These are phyloP conservation scores for Nasalis larvatus DNA, from an alignment of 2,113 vertebrate genomes.

Conservation along the genomic window DNA sequence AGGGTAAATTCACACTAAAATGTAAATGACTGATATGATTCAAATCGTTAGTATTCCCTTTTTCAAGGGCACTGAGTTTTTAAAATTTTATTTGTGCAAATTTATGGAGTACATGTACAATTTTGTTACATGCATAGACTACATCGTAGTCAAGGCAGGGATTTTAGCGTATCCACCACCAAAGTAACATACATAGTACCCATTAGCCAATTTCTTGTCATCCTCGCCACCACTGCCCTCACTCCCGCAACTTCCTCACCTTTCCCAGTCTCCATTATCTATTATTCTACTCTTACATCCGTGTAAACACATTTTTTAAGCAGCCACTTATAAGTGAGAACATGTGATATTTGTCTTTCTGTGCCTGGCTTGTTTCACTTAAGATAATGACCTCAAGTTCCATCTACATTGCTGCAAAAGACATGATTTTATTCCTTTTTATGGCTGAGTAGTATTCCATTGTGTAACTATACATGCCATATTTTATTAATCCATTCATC, in stretches of 20 bases:
- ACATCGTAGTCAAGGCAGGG: too few species aligned
- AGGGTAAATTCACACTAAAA: neutral
- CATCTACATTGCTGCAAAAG: too few species aligned
- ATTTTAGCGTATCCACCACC: neutral
- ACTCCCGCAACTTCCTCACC: neutral
- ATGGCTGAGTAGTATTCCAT: too few species aligned
- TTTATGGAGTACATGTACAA: neutral
- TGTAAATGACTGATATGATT: neutral
- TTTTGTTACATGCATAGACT: neutral
- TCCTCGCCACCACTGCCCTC: neutral
- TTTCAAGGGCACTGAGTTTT: neutral
- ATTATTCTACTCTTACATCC: neutral
- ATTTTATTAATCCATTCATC: neutral
- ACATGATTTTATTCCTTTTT: too few species aligned
- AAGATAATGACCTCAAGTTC: neutral
- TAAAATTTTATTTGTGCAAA: neutral
- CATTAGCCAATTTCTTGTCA: neutral
- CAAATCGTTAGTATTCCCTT: neutral
- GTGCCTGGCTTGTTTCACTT: neutral
- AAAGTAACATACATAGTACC: neutral
- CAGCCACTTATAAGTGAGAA: neutral
- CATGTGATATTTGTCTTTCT: neutral
- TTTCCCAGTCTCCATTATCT: neutral
- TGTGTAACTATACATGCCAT: neutral
- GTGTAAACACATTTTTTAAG: neutral